phyloP scores from a whole-genome alignment of 2,113 vertebrate species.

The Corvus cornix region DNA sequence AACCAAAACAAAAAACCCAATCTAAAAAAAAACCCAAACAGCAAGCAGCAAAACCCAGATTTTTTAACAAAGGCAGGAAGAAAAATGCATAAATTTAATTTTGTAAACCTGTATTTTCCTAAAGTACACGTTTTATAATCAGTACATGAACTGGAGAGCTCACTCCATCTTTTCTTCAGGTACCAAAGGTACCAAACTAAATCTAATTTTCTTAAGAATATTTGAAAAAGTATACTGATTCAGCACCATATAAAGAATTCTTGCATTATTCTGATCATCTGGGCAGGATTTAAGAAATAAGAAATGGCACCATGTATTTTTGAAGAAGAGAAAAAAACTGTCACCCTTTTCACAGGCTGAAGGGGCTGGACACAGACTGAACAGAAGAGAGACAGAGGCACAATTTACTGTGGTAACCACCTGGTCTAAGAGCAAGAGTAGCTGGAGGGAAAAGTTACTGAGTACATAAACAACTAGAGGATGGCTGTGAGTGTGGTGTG shows the following conservation, averaged over 20 bases:
- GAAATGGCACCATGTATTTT: neutral
- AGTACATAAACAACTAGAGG: neutral
- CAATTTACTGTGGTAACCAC: neutral
- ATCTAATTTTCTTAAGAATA: neutral
- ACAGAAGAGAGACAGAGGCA: neutral
- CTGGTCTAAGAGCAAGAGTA: neutral
- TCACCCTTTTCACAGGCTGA: neutral
- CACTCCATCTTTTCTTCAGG: neutral
- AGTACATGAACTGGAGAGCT: neutral
- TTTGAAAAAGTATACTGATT: neutral
- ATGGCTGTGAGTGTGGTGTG: neutral
- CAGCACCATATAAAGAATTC: neutral
- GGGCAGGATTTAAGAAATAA: neutral
- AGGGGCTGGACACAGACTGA: neutral
- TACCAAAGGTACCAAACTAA: neutral
- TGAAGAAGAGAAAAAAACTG: neutral
- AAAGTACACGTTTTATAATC: neutral
- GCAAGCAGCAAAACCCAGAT: neutral
- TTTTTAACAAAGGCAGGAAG: neutral
- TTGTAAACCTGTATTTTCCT: neutral
- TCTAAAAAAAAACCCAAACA: fast-evolving
- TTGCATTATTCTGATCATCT: neutral
- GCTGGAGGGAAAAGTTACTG: neutral
- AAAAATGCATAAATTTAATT: neutral
- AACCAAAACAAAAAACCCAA: neutral